Conservation (phyloP, 2,797 vertebrate genomes). For the Gadopsis marmoratus region DNA sequence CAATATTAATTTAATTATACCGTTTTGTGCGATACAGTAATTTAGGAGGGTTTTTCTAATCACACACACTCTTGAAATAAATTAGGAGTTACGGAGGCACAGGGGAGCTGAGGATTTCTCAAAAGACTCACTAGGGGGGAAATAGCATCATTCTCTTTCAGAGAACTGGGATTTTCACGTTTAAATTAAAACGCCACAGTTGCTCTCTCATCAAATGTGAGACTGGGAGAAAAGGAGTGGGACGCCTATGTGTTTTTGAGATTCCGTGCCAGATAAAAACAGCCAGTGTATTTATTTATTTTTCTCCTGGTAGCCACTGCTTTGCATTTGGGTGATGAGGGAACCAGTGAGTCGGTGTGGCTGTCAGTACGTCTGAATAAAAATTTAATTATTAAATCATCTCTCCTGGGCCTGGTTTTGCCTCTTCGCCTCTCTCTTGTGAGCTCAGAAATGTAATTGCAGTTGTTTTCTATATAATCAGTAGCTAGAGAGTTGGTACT, state of each 20-base stretch:
- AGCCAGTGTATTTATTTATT: constrained; percentile 9
- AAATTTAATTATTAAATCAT: constrained; percentile 83
- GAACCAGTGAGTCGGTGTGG: constrained; percentile 58
- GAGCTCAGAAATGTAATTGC: constrained; percentile 82
- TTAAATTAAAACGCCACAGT: constrained; percentile 77
- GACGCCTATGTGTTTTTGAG: constrained; percentile 33
- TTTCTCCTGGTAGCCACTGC: constrained; percentile 49
- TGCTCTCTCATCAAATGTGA: constrained; percentile 73
- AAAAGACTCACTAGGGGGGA: constrained; percentile 77
- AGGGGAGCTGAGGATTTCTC: constrained; percentile 78
- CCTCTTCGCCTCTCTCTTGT: constrained; percentile 68
- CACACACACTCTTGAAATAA: constrained; percentile 84
- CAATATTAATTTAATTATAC: constrained; percentile 91
- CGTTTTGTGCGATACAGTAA: constrained; percentile 85
- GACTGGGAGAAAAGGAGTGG: constrained; percentile 45
- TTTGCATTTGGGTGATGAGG: constrained; percentile 62
- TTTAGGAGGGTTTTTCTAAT: constrained; percentile 84
- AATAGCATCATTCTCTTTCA: constrained; percentile 73
- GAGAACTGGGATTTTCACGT: constrained; percentile 76
- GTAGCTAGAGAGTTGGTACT: constrained; percentile 72
- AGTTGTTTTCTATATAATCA: constrained; percentile 83
- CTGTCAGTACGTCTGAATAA: constrained; percentile 73
- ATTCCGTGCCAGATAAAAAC: constrained; percentile 46
- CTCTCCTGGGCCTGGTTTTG: constrained; percentile 78
- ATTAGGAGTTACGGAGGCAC: constrained; percentile 82